Evolutionary conservation across 2,888 invertebrate species (phyloP).

Genomic region (Meta bourneti): DNA sequence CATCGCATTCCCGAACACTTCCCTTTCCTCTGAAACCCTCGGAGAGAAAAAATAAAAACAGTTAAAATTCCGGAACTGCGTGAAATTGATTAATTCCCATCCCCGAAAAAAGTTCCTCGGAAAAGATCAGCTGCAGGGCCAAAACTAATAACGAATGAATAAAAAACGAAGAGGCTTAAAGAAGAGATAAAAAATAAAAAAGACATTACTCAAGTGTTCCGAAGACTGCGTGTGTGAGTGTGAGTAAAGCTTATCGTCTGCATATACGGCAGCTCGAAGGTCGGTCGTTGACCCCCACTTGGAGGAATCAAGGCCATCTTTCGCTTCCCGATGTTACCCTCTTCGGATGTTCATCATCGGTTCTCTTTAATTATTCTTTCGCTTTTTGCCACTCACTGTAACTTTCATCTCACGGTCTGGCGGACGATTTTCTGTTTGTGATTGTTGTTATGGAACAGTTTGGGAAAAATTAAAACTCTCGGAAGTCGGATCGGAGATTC

Average conservation of each 20-base stretch:
- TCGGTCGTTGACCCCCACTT: slow-evolving; percentile 60
- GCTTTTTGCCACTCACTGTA: not conserved
- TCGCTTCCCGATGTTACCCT: not conserved
- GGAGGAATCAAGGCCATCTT: slow-evolving; percentile 56
- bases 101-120: not conserved
- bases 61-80: slow-evolving; percentile 25
- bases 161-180: slow-evolving; percentile 19
- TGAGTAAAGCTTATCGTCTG: slow-evolving; percentile 41
- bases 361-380: slow-evolving; percentile 21
- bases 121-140: slow-evolving; percentile 51
- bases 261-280: slow-evolving; percentile 56
- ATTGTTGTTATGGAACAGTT: not conserved
- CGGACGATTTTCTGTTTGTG: not conserved
- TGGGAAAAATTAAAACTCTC: not conserved
- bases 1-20: slow-evolving; percentile 1
- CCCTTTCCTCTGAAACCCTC: not conserved
- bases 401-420: slow-evolving; percentile 14
- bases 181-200: slow-evolving; percentile 2
- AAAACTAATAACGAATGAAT: slow-evolving; percentile 49
- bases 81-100: slow-evolving; percentile 47
- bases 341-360: slow-evolving; percentile 8
- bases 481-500: not conserved
- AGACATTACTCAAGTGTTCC: slow-evolving; percentile 62
- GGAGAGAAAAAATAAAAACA: not conserved
- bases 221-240: slow-evolving; percentile 13